phyloP scores from a whole-genome alignment of 2,888 invertebrate genomes.

The Thereva unica region DNA sequence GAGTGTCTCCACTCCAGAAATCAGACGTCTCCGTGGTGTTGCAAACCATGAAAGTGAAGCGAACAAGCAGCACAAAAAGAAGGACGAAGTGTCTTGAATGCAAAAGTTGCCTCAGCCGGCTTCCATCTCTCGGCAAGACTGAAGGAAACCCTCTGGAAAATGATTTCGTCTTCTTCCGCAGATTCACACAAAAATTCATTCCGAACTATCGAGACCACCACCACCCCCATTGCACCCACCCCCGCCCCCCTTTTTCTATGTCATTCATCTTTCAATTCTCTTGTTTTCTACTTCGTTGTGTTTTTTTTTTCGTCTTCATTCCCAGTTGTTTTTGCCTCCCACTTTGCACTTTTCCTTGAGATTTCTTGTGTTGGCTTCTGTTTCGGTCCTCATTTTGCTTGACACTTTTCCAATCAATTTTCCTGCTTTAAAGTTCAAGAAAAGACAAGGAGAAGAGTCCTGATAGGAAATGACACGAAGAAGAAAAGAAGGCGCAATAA shows the following conservation, averaged over 20 bases:
- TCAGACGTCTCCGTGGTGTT: not conserved
- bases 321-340: too few species aligned
- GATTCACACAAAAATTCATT: conserved; percentile 29
- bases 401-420: conserved; percentile 43
- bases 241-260: conserved; percentile 30
- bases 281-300: conserved; percentile 22
- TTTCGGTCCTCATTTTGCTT: conserved; percentile 40
- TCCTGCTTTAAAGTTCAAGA: conserved; percentile 40
- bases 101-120: conserved; percentile 29
- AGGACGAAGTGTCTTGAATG: conserved; percentile 22
- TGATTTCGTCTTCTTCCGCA: conserved; percentile 21
- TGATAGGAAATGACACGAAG: conserved; percentile 30
- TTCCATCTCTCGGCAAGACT: too few species aligned
- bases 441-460: conserved; percentile 10
- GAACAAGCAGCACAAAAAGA: not conserved
- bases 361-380: conserved; percentile 34
- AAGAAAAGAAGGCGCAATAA: conserved; percentile 28
- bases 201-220: conserved; percentile 7
- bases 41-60: too few species aligned
- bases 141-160: conserved; percentile 20
- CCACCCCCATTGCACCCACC: not conserved
- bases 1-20: too few species aligned
- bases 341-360: conserved; percentile 15
- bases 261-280: conserved; percentile 41
- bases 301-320: too few species aligned